Evolutionary conservation across 2,113 vertebrate genomes (phyloP), one percentile per base, ranked within the genome.

Genomic region (Megaleporinus macrocephalus): DNA sequence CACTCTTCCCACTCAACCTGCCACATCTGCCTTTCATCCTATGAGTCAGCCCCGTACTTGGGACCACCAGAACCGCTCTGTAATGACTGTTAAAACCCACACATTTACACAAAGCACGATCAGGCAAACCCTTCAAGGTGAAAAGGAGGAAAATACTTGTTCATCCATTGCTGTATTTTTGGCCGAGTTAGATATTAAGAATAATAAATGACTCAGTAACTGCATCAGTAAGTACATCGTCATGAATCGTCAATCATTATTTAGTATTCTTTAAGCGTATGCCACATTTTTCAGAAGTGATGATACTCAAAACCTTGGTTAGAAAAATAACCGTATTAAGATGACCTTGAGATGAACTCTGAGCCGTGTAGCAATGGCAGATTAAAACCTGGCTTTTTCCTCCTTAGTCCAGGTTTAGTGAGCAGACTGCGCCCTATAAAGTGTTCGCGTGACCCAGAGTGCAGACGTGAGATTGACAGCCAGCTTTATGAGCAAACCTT

Each of bases 1-100:
- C 73, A 47, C 24, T 59, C 66, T 22, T 16, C 63, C 72, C 27
- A 49, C 73, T 61, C 18, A 61, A 41, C 61, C 59, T 27, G n/a
- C 14, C 74, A 44, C 59, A 62, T 72, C 49, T 66, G 22, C 47
- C 78, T 61, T 72, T 41, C 59, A 59, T 82, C 11, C 44, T 51
- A 29, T 82, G 75, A 75, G 53, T 78, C 84, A 78, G 49, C 24
- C 27, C 53, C 33, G 22, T 33, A 9, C 26, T 15, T 22, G 66
- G 66, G 57, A 27, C 53, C n/a, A 26, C 44, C 57, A 44, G 15
- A 82, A 53, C 29, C 33, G n/a, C 12, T 55, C 30, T 44, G 36
- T 74, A 78, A 74, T 74, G 36, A 73, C 65, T 16, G 47, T 73
- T 77, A 72, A n/a, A 77, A 55, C 59, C 33, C 73, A 62, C 66